These are phyloP conservation scores for Apamea epomidion DNA, from an alignment of 2,888 invertebrate genomes.

Conservation along the genomic window DNA sequence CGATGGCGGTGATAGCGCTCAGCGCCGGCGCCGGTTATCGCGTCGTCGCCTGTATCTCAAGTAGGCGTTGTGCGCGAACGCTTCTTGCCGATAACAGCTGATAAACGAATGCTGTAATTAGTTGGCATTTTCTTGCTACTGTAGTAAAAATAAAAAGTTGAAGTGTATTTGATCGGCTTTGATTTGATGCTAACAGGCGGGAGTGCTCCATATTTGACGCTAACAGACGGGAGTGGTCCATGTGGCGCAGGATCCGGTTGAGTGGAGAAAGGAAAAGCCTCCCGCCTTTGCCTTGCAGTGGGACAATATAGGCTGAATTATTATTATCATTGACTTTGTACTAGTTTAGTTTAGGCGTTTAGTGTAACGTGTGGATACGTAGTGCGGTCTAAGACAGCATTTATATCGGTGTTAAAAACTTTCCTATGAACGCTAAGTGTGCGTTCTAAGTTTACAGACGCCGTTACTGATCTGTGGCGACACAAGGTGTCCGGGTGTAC, in stretches of 20 bases:
- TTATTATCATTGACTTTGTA: background rate
- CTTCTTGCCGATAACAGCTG: conserved; percentile 50
- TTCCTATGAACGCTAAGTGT: background rate
- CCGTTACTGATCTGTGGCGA: no score
- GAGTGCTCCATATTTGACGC: background rate
- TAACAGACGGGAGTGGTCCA: background rate
- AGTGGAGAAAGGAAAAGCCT: background rate
- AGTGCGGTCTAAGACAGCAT: background rate
- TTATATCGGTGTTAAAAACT: background rate
- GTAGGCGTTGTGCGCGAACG: conserved; percentile 47
- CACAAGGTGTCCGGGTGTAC: background rate
- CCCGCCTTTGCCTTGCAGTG: background rate
- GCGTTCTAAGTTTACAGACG: background rate
- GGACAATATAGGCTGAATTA: background rate
- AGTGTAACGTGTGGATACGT: background rate
- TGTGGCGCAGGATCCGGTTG: background rate
- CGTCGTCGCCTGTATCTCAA: conserved; percentile 40
- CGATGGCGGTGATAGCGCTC: conserved; percentile 32
- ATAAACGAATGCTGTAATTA: conserved; percentile 47
- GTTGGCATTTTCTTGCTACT: conserved; percentile 14
- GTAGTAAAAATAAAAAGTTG: background rate
- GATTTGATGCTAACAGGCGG: background rate
- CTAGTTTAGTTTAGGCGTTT: background rate
- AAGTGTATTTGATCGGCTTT: background rate
- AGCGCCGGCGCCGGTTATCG: conserved; percentile 31